Conservation (phyloP, 1,140 invertebrate species). For the Diorhabda carinulata region DNA sequence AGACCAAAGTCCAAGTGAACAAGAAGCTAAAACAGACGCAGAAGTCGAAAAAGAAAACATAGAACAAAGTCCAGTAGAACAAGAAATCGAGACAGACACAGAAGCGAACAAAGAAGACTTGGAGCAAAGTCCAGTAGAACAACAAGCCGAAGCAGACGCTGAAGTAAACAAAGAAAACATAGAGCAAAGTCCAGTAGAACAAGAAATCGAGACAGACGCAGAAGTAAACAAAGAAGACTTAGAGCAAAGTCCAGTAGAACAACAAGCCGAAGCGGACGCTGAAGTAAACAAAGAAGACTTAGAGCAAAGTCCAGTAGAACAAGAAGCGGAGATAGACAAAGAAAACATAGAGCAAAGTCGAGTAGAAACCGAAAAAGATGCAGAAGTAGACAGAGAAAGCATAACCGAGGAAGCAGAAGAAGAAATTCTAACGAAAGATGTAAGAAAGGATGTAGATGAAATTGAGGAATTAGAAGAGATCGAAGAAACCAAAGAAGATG, state of each 20-base stretch:
- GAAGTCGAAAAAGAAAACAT: not conserved
- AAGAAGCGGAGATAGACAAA: not conserved
- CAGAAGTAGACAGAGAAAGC: not conserved
- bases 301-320: not conserved
- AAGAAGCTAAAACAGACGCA: not conserved
- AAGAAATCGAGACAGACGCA: not conserved
- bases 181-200: not conserved
- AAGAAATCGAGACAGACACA: not conserved
- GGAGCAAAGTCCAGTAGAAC: no score
- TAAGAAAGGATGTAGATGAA: not conserved
- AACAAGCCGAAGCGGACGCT: not conserved
- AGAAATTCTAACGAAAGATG: not conserved
- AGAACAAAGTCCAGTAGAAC: conserved; percentile 14
- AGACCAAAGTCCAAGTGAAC: not conserved
- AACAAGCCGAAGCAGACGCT: not conserved
- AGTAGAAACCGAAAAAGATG: not conserved
- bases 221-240: not conserved
- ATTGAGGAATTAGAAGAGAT: not conserved
- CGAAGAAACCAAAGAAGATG: not conserved
- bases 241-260: not conserved
- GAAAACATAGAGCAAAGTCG: not conserved
- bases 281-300: not conserved
- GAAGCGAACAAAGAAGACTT: not conserved
- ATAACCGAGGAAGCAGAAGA: conserved; percentile 26
- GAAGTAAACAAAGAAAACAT: not conserved